Conservation (phyloP, 2,888 invertebrate species). For the Timandra comae region DNA sequence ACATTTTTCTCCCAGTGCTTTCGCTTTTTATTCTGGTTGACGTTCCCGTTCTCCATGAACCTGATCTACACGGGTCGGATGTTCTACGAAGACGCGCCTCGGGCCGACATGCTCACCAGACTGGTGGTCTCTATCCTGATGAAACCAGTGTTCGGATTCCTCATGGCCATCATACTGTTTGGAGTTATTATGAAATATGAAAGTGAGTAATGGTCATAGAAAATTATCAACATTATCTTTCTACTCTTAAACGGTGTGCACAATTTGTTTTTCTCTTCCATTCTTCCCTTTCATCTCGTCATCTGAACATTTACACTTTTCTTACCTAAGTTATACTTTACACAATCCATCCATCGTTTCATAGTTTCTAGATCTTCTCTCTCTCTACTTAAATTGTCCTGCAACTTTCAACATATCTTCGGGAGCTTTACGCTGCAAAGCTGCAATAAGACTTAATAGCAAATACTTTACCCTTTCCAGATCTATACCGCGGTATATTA, state of each 20-base stretch:
- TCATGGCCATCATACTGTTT: slow-evolving; percentile 17
- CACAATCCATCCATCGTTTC: background rate
- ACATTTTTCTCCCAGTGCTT: slow-evolving; percentile 35
- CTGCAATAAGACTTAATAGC: too few relatives aligned
- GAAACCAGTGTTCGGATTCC: slow-evolving; percentile 29
- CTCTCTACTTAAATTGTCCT: background rate
- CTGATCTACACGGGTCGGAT: slow-evolving; percentile 22
- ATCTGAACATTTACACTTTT: background rate
- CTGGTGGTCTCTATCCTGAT: slow-evolving; percentile 24
- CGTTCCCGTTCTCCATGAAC: slow-evolving; percentile 19
- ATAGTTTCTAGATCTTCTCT: background rate
- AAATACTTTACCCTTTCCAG: slow-evolving; percentile 19
- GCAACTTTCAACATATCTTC: background rate
- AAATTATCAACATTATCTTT: background rate
- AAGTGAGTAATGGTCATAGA: slow-evolving; percentile 26
- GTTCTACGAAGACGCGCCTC: slow-evolving; percentile 29
- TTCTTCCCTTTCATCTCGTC: too few relatives aligned
- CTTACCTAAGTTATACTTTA: too few relatives aligned
- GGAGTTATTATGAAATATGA: slow-evolving; percentile 35
- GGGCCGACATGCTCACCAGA: slow-evolving; percentile 16
- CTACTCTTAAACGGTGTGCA: too few relatives aligned
- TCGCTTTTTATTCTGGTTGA: slow-evolving; percentile 26
- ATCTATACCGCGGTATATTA: slow-evolving; percentile 25
- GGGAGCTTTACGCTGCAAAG: background rate
- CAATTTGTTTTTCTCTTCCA: too few relatives aligned